Percentiles rank a stretch among this genome's conserved stretches.
Conservation (phyloP, 2,113 vertebrate genomes). For the Etheostoma spectabile region DNA sequence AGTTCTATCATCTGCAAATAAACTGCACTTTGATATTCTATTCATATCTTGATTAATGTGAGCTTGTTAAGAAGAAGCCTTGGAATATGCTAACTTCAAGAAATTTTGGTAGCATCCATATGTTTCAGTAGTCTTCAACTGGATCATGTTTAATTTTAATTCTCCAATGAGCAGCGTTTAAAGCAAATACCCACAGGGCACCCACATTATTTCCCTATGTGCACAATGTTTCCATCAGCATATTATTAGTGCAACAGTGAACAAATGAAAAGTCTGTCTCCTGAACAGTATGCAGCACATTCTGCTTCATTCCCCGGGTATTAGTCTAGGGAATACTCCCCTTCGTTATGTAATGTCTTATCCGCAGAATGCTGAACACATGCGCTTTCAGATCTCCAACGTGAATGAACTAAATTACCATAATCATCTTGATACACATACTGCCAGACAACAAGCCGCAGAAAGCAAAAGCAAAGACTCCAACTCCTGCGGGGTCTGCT, state of each 20-base stretch:
- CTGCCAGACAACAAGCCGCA: not conserved
- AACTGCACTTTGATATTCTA: not conserved
- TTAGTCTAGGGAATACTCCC: not conserved
- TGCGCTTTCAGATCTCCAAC: constrained; percentile 28
- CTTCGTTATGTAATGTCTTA: constrained; percentile 42
- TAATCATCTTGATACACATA: constrained; percentile 59
- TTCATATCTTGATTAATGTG: not conserved
- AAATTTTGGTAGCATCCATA: not conserved
- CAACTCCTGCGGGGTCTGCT: not conserved
- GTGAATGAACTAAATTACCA: constrained; percentile 44
- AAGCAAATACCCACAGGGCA: not conserved
- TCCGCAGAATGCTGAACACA: constrained; percentile 50
- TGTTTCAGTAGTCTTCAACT: not conserved
- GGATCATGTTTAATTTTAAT: not conserved
- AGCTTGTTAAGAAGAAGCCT: not conserved
- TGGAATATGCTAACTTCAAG: too few species aligned
- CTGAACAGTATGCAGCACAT: not conserved
- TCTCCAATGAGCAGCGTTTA: not conserved
- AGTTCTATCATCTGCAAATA: not conserved
- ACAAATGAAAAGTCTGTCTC: not conserved
- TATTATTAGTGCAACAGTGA: too few species aligned
- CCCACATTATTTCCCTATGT: not conserved
- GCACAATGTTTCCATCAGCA: not conserved
- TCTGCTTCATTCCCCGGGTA: not conserved
- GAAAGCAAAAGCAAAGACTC: not conserved